Conservation (phyloP, 2,113 vertebrate genomes). For the Dendrocopos noguchii region DNA sequence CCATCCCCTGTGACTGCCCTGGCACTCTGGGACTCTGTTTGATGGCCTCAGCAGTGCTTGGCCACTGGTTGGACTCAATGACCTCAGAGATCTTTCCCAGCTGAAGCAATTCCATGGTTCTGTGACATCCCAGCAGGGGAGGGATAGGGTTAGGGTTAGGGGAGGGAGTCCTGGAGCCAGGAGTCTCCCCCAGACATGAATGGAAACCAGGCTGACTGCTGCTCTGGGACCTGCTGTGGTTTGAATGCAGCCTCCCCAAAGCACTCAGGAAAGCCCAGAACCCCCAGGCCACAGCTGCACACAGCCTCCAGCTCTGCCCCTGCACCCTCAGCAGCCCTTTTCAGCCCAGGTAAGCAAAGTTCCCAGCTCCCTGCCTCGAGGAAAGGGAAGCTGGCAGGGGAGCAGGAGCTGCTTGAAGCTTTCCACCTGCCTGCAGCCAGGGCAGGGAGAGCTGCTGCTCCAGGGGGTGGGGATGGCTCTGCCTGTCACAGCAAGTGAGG, state of each 20-base stretch:
- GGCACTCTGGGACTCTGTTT: too few relatives aligned
- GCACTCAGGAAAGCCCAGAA: neutral
- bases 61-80: too few relatives aligned
- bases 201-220: accelerated
- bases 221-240: neutral
- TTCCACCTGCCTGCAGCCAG: accelerated
- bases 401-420: neutral
- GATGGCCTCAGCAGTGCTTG: too few relatives aligned
- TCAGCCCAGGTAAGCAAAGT: neutral
- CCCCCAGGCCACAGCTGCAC: neutral
- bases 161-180: accelerated
- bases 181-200: neutral
- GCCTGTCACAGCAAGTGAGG: neutral
- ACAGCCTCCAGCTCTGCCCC: neutral
- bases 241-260: neutral
- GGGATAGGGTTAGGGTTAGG: too few relatives aligned
- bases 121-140: neutral
- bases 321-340: neutral
- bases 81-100: too few relatives aligned
- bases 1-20: too few relatives aligned
- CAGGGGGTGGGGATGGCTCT: neutral
- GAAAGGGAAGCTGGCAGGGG: neutral
- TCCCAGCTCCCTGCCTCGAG: neutral
- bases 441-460: neutral
- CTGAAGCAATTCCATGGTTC: too few relatives aligned